A percentile compares a stretch with the other conserved stretches of the same genome.
Conservation (phyloP, 2,888 invertebrate species). For the Cephus rjabovi region DNA sequence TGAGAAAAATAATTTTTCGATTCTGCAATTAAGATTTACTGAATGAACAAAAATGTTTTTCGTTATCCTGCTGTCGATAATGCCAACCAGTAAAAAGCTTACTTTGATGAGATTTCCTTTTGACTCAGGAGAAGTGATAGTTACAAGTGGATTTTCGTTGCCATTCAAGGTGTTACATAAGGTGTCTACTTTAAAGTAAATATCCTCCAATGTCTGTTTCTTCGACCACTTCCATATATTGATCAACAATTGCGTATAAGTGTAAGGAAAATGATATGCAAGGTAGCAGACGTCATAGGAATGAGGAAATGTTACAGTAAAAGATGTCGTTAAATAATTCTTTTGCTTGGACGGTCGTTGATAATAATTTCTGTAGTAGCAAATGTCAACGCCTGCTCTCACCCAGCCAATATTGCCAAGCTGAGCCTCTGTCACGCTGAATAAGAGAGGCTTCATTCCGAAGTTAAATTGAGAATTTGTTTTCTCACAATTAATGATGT, state of each 20-base stretch:
- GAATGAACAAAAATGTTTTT: neutral
- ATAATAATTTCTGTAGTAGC: slow-evolving; percentile 85
- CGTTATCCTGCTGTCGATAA: too few species aligned
- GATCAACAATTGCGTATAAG: slow-evolving; percentile 82
- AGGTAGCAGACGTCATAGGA: slow-evolving; percentile 84
- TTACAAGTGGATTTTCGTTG: slow-evolving; percentile 81
- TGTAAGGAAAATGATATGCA: slow-evolving; percentile 90
- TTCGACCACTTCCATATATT: slow-evolving; percentile 76
- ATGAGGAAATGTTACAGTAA: slow-evolving; percentile 82
- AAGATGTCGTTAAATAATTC: slow-evolving; percentile 82
- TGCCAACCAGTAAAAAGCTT: slow-evolving; percentile 31
- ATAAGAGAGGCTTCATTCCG: slow-evolving; percentile 90
- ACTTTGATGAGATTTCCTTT: slow-evolving; percentile 71
- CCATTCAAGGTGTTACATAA: slow-evolving; percentile 79
- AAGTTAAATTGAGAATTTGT: slow-evolving; percentile 88
- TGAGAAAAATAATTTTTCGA: slow-evolving; percentile 78
- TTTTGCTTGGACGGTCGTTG: slow-evolving; percentile 71
- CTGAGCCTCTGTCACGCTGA: slow-evolving; percentile 81
- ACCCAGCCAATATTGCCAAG: slow-evolving; percentile 75
- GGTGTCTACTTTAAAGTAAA: slow-evolving; percentile 75
- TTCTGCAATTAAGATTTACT: slow-evolving; percentile 65
- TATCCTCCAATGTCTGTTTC: slow-evolving; percentile 67
- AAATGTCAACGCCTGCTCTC: slow-evolving; percentile 80
- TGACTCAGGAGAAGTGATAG: slow-evolving; percentile 76
- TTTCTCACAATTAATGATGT: slow-evolving; percentile 90